Percentiles rank a stretch among this genome's conserved stretches.
These are phyloP conservation scores for Thereuonema tuberculata DNA, from an alignment of 1,140 invertebrate species.

Conservation along the genomic window DNA sequence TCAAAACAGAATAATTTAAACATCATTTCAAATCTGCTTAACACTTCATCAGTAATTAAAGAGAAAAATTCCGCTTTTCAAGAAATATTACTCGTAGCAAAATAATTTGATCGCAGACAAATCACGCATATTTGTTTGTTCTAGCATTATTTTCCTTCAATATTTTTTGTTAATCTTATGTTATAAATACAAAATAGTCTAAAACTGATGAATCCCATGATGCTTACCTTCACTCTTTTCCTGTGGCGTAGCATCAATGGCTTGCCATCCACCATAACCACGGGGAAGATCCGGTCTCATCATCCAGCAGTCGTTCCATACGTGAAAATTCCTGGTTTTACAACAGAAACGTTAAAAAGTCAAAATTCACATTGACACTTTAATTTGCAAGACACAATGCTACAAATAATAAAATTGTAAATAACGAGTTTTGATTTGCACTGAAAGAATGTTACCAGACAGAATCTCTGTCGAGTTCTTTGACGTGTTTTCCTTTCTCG, in stretches of 20 bases:
- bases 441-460: constrained; percentile 66
- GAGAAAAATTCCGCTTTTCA: no score
- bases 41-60: no score
- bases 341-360: background rate
- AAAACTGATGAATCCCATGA: no score
- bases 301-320: constrained; percentile 95
- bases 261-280: constrained; percentile 26
- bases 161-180: no score
- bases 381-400: background rate
- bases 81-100: no score
- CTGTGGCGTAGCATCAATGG: constrained; percentile 26
- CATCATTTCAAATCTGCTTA: no score
- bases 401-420: no score
- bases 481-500: constrained; percentile 58
- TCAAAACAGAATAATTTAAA: background rate
- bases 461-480: constrained; percentile 66
- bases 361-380: background rate
- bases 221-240: constrained; percentile 24
- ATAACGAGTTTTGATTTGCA: no score
- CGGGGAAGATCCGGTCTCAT: constrained; percentile 58
- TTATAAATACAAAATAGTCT: no score
- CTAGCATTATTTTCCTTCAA: no score
- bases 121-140: no score
- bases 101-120: no score
- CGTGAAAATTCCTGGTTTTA: constrained; percentile 76